Evolutionary conservation across 2,888 invertebrate species (phyloP), one percentile per base, ranked within the genome.

Genomic region (Poecilobothrus nobilitatus): DNA sequence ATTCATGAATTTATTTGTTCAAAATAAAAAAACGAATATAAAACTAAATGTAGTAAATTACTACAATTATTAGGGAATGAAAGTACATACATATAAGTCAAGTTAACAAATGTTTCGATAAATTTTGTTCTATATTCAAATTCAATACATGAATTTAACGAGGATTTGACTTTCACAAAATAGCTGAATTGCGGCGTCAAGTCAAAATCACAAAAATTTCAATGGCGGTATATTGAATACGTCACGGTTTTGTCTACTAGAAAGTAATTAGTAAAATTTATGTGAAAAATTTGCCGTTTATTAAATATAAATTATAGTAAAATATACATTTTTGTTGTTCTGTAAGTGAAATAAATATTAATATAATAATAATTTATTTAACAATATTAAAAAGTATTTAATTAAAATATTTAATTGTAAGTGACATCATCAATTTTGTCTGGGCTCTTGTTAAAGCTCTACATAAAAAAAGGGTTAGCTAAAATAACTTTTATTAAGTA

Each of bases 191-290:
- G 53, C 53, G 53, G 53, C 53, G 18, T 53, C 53, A 53, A 53
- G 53, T 53, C 15, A 53, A 53, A 53, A 53, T 18, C 53, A 53
- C n/a, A 18, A 53, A 53, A 18, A 53, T 53, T 53, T 53, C 53
- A 53, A 53, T 53, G 53, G 53, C 53, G 53, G 53, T 53, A 53
- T 53, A 53, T 53, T 53, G 53, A 53, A n/a, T 53, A 53, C 53
- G 53, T 53, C 53, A 53, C 53, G 53, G 18, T 53, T 53, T 53
- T 53, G 53, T 53, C 53, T 53, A 53, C 18, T 53, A 53, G 53
- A 53, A 53, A 53, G 53, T 53, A 53, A 53, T 53, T 53, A 53
- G 53, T 53, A 53, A 53, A 53, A 53, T 53, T 53, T 53, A 53
- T 53, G 53, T 53, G 53, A 53, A 53, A 53, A 53, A 4, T 53